Evolutionary conservation across 2,113 vertebrate genomes (phyloP).

Genomic region (Xenotilapia flavipinnis): DNA sequence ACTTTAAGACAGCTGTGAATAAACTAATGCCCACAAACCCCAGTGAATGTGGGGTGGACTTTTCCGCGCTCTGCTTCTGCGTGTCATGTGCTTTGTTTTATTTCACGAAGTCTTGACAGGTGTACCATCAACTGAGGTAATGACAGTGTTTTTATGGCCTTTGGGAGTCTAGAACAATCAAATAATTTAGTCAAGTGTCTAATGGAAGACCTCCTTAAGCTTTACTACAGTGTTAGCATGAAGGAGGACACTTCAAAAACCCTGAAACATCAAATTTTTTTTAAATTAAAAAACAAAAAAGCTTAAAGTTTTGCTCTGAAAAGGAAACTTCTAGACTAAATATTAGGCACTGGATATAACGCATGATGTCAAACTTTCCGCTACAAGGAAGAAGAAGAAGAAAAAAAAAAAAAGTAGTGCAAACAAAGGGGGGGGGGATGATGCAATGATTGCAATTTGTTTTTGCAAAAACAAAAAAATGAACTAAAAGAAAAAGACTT

Average conservation of each 20-base stretch:
- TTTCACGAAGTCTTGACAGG: not conserved
- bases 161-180: not conserved
- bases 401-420: rapidly evolving
- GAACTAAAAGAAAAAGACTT: not conserved
- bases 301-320: not conserved
- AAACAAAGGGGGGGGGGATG: not conserved
- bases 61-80: not conserved
- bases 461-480: not conserved
- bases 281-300: not conserved
- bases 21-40: not conserved
- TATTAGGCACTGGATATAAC: not conserved
- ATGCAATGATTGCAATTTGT: not conserved
- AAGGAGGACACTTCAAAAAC: not conserved
- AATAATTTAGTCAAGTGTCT: not conserved
- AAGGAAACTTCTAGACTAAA: not conserved
- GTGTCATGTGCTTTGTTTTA: not conserved
- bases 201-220: not conserved
- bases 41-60: not conserved
- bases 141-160: not conserved
- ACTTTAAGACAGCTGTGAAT: not conserved
- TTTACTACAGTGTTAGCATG: not conserved
- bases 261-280: not conserved
- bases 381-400: rapidly evolving
- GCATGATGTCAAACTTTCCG: rapidly evolving
- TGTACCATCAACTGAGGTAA: not conserved